Base-by-base conservation (phyloP, 2,888 invertebrate genomes). In the Timandra comae region DNA sequence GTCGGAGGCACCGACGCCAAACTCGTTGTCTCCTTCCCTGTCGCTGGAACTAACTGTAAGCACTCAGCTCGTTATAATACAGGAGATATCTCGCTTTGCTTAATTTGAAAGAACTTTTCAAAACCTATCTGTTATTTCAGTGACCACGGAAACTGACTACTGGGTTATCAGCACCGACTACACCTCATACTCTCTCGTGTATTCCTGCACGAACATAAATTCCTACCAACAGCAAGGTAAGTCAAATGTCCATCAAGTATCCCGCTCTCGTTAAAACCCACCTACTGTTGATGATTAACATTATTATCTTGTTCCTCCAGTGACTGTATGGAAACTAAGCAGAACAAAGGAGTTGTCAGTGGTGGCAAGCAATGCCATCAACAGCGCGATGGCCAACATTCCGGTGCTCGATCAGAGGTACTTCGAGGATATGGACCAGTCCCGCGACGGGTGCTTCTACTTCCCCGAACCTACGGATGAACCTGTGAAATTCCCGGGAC, bases 101-200 rank as follows among this genome's bases (percentile, higher is more conserved):
- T n/a, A n/a, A n/a, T n/a, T n/a, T n/a, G n/a, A n/a, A n/a, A n/a
- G n/a, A n/a, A n/a, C n/a, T n/a, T n/a, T n/a, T n/a, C n/a, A n/a
- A n/a, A n/a, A n/a, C n/a, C n/a, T n/a, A n/a, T 38, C 38, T 40
- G 32, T 33, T 5, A 19, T 69, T 71, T 29, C 52, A 78, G 75
- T 46, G 2, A 48, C 58, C 0, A 43, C 42, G 0, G 43, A 65
- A 0, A 43, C 43, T 1, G 43, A 65, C 1, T 90, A 91, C 53
- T 91, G 90, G 90, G 72, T 92, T 1, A 52, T 91, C 7, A 87
- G 81, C 13, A 91, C 91, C 0, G 91, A 92, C 57, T 91, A 91
- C 56, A 64, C 65, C 0, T 74, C 73, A 23, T 91, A 87, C 46
- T 73, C 90, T 0, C 82, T 91, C 0, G 88, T 90, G 0, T 91